A percentile compares a stretch with the other conserved stretches of the same genome.
These are phyloP conservation scores for Geotrypetes seraphini DNA, from an alignment of 2,797 vertebrate genomes.

Conservation along the genomic window DNA sequence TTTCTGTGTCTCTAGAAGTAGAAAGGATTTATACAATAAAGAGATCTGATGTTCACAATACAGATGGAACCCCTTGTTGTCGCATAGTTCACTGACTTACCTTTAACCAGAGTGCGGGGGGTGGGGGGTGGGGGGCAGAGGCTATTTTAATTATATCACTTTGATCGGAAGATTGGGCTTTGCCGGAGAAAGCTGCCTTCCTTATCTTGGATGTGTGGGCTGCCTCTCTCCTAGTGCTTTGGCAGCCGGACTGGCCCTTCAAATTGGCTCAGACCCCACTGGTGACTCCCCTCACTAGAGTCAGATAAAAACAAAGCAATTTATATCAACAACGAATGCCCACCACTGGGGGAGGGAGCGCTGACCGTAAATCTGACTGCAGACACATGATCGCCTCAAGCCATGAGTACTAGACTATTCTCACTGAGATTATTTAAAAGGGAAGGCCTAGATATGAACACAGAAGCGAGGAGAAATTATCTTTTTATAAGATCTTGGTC, in stretches of 20 bases:
- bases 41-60: constrained; percentile 13
- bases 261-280: constrained; percentile 19
- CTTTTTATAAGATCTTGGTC: no score
- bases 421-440: no score
- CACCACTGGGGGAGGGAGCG: constrained; percentile 2
- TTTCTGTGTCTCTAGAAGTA: constrained; percentile 35
- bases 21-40: constrained; percentile 33
- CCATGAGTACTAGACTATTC: no score
- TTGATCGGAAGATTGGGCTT: not conserved
- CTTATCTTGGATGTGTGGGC: not conserved
- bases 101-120: constrained; percentile 6
- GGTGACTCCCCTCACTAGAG: constrained; percentile 24
- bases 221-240: constrained; percentile 14
- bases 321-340: constrained; percentile 33
- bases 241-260: constrained; percentile 15
- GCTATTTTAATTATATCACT: not conserved
- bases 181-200: constrained; percentile 1
- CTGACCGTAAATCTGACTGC: no score
- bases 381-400: no score
- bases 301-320: constrained; percentile 32
- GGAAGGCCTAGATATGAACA: no score
- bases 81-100: constrained; percentile 13
- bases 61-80: constrained; percentile 1
- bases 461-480: no score
- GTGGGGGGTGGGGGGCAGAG: fast-evolving